Evolutionary conservation across 1,140 invertebrate genomes (phyloP), one percentile per base, ranked within the genome.

Genomic region (Neodiprion lecontei): DNA sequence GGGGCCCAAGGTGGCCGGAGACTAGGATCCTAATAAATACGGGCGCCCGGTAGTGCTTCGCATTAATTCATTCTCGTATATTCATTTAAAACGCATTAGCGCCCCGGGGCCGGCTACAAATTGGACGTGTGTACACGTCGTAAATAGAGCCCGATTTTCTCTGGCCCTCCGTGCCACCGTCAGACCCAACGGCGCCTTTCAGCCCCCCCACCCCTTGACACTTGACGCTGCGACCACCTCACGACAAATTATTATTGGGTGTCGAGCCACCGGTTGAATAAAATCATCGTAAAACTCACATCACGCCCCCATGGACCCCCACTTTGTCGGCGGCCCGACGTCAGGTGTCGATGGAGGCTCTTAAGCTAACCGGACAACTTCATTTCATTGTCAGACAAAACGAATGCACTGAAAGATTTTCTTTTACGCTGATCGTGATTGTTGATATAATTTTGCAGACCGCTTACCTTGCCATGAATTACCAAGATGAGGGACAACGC

Each of bases 31-130:
- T 53, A 53, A 53, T 53, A 88, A 88, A 88, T 88, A 88, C 88
- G 86, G 84, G 86, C 84, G 80, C 67, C 85, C 86, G 84, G 82
- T 85, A 83, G 83, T 87, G 86, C 87, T 85, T 84, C 80, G 79
- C 83, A 40, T 71, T 40, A 71, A 71, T 71, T n/a, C 47, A 47
- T n/a, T 71, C 69, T 53, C 48, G 69, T 71, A 21, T 21, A 47
- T 71, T 71, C 9, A 48, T 49, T 71, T 23, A 71, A 71, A 71
- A 71, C 48, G 7, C 47, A 40, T 71, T 48, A 71, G 48, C n/a
- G 69, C 69, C 69, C 1, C 47, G 48, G 14, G 73, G 53, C 76
- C 68, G 76, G 72, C 72, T 76, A 72, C 78, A 78, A 83, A 83
- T 83, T 82, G 73, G 75, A 75, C 50, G 65, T 77, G 66, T 53